phyloP scores from a whole-genome alignment of 2,888 invertebrate genomes.

The Lepidochrysops patricia region DNA sequence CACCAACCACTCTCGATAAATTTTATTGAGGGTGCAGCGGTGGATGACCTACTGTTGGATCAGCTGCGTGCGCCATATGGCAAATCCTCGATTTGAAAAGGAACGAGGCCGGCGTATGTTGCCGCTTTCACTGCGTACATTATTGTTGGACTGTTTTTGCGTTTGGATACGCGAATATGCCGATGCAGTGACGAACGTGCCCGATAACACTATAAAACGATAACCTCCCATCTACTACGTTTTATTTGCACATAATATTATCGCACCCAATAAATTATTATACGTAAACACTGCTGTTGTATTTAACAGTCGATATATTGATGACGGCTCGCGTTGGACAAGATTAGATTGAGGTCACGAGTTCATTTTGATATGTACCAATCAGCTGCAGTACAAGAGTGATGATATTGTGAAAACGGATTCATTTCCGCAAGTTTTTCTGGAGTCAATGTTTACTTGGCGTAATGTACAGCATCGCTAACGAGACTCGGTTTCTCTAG shows the following conservation, averaged over 20 bases:
- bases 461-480: not conserved
- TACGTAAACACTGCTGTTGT: not conserved
- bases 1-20: not conserved
- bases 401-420: not conserved
- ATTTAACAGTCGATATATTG: not conserved
- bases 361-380: not conserved
- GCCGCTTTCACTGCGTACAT: constrained; percentile 69
- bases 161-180: constrained; percentile 21
- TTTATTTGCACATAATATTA: not conserved
- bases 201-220: not conserved
- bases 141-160: constrained; percentile 44
- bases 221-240: not conserved
- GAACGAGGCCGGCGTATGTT: constrained; percentile 69
- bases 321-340: not conserved
- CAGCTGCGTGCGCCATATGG: constrained; percentile 66
- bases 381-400: not conserved
- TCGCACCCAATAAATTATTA: not conserved
- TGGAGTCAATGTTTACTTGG: not conserved
- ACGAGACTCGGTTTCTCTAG: too few relatives aligned
- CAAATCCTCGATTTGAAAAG: constrained; percentile 59
- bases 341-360: not conserved
- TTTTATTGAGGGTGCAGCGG: constrained; percentile 15
- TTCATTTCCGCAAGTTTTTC: not conserved
- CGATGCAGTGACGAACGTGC: not conserved
- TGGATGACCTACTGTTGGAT: constrained; percentile 39